Evolutionary conservation across 2,888 invertebrate species (phyloP), one percentile per base, ranked within the genome.

Genomic region (Lasioglossum oenotherae): DNA sequence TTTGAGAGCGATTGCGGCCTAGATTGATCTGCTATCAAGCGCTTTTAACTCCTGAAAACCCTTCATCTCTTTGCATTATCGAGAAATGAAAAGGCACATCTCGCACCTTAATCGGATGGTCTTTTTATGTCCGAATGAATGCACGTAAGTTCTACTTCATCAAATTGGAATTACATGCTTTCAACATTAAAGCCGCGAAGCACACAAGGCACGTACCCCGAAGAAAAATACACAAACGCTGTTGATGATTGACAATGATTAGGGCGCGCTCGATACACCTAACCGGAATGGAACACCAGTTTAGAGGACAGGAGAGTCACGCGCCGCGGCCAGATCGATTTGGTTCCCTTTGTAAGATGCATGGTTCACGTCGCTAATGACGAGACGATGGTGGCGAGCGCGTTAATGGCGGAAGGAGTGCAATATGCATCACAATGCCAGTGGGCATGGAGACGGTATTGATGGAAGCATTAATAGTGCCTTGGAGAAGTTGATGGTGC

Each of bases 361-460:
- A 72, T 80, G 74, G 27, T 80, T 53, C 53, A 44, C 27, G 74
- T 71, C 23, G 46, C 46, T 82, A 82, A 82, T 80, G 82, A 74
- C 69, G 57, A 46, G 69, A 80, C 35, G 38, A 16, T 67, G 35
- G 74, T 14, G 41, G 41, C 27, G 41, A 14, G 19, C 69, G 57
- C 38, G 53, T 38, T 49, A 53, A 74, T 53, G 23, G 35, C 12
- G 23, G 31, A 53, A 74, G 53, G 23, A 53, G 41, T 67, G 79
- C 67, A 79, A 69, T 80, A 74, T 80, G 41, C 69, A 38, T 80
- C 74, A 38, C 80, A 71, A 23, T 31, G 10, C 27, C 23, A 46
- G 69, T 57, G 27, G 10, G 44, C 46, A 38, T 27, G 44, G 44
- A 49, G 31, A 1, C 14, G 71, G 23, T 35, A 46, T 16, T 67